Percentiles rank a stretch among this genome's conserved stretches.
phyloP scores from a whole-genome alignment of 2,888 invertebrate species.

The Thyatira batis region DNA sequence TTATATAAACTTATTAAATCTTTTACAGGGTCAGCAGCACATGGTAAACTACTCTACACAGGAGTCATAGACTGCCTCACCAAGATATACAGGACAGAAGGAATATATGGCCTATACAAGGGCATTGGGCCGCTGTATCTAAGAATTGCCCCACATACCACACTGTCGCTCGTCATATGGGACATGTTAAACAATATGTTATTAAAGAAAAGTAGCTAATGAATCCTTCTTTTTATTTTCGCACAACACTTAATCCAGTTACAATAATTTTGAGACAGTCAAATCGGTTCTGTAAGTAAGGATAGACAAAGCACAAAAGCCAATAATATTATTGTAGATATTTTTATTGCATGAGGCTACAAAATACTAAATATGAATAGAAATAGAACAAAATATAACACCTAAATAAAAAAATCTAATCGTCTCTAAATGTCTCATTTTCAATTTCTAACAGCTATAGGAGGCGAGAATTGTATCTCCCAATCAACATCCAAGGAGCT shows the following conservation, averaged over 20 bases:
- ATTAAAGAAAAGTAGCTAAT: constrained; percentile 47
- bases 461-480: constrained; percentile 71
- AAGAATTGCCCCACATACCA: constrained; percentile 90
- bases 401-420: background rate
- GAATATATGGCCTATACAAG: constrained; percentile 89
- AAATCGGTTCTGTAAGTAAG: too few species aligned
- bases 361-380: too few species aligned
- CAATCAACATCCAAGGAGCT: constrained; percentile 66
- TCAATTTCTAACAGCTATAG: constrained; percentile 26
- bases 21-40: constrained; percentile 81
- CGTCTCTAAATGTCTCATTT: background rate
- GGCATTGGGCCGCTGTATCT: constrained; percentile 89
- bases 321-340: too few species aligned
- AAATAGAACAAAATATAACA: background rate
- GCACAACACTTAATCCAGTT: too few species aligned
- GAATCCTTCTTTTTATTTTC: constrained; percentile 22
- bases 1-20: background rate
- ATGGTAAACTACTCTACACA: constrained; percentile 86
- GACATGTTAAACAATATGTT: constrained; percentile 77
- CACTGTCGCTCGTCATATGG: constrained; percentile 90
- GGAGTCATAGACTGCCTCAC: constrained; percentile 88
- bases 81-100: constrained; percentile 90
- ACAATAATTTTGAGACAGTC: too few species aligned
- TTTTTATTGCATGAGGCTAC: too few species aligned
- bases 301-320: too few species aligned